phyloP scores from a whole-genome alignment of 2,113 vertebrate genomes.

The Centropus bengalensis region DNA sequence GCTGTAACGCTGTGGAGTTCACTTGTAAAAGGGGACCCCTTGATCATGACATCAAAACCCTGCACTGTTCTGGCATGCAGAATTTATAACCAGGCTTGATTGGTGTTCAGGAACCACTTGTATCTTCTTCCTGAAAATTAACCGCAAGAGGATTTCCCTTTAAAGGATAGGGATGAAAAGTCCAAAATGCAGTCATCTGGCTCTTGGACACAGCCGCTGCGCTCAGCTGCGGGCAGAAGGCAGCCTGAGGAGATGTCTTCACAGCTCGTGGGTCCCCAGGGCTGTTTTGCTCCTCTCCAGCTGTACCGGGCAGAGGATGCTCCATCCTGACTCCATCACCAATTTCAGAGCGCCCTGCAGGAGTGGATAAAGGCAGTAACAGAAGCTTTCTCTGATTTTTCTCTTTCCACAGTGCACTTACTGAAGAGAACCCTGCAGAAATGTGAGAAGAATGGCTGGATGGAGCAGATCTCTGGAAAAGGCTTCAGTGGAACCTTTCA shows the following conservation, averaged over 20 bases:
- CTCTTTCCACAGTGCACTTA: conserved; percentile 80
- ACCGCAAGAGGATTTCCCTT: neutral
- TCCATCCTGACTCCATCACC: neutral
- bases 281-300: neutral
- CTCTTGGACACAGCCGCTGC: neutral
- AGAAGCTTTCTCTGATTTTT: neutral
- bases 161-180: neutral
- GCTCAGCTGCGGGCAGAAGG: neutral
- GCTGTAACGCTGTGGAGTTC: neutral
- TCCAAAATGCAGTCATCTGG: neutral
- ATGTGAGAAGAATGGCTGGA: conserved; percentile 97
- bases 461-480: conserved; percentile 97
- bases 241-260: neutral
- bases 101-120: neutral
- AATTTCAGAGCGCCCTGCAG: neutral
- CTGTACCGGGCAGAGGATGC: neutral
- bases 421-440: conserved; percentile 94
- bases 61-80: neutral
- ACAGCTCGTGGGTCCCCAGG: rapidly evolving
- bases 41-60: neutral
- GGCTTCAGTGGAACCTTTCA: conserved; percentile 97
- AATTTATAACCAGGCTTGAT: neutral
- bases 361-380: neutral
- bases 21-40: neutral
- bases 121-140: neutral